Conservation (phyloP, 2,797 vertebrate species). For the Xenopus petersii region DNA sequence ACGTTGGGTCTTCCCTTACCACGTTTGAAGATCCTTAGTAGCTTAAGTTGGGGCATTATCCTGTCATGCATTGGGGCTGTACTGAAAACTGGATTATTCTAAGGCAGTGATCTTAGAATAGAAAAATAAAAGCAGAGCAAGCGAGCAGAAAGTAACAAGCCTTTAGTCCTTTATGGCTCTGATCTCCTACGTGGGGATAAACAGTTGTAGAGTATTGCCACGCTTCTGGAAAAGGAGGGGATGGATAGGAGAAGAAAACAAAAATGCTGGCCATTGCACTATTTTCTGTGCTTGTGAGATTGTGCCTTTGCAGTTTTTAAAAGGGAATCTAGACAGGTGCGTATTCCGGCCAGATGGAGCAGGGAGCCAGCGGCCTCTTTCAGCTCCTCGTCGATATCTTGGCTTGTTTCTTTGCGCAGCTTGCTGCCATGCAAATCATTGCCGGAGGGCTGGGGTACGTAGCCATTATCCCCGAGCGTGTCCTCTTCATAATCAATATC, state of each 20-base stretch:
- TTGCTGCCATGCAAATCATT: conserved; percentile 73
- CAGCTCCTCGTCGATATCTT: conserved; percentile 94
- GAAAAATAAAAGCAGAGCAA: conserved; percentile 55
- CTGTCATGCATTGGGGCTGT: conserved; percentile 53
- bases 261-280: conserved; percentile 65
- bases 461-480: conserved; percentile 70
- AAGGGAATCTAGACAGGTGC: conserved; percentile 82
- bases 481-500: conserved; percentile 76
- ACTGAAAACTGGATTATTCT: conserved; percentile 25
- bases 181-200: conserved; percentile 89
- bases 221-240: conserved; percentile 59
- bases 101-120: conserved; percentile 52
- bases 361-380: conserved; percentile 96
- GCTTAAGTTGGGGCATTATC: conserved; percentile 53
- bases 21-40: background rate
- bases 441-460: conserved; percentile 60
- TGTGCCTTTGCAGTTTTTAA: conserved; percentile 91
- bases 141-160: conserved; percentile 47
- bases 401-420: conserved; percentile 73
- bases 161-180: conserved; percentile 96
- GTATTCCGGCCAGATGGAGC: conserved; percentile 93
- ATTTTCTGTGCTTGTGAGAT: conserved; percentile 85
- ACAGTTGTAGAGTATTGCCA: conserved; percentile 74
- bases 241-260: background rate
- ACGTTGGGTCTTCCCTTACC: background rate